Conservation (phyloP, 2,797 vertebrate species). For the Pseudopleuronectes americanus region DNA sequence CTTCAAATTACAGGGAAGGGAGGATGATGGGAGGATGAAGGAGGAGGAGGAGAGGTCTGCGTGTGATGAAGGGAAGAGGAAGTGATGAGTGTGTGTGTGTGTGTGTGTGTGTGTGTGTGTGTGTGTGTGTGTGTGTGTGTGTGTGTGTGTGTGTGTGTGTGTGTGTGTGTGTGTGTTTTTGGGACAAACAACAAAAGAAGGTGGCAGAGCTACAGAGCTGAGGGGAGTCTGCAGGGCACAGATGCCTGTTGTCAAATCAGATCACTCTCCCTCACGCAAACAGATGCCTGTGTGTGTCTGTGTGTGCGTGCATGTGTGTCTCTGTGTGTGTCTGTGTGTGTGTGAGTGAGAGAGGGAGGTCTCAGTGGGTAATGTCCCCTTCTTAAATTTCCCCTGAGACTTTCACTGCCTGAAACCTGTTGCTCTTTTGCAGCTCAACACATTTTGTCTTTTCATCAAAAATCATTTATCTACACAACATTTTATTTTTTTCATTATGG, state of each 20-base stretch:
- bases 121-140: not conserved
- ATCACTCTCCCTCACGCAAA: conserved; percentile 41
- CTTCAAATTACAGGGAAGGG: conserved; percentile 37
- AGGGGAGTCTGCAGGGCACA: conserved; percentile 44
- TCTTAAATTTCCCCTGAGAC: conserved; percentile 25
- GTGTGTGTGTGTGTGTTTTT: conserved; percentile 15
- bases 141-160: not conserved
- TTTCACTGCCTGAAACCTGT: conserved; percentile 38
- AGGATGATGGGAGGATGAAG: conserved; percentile 26
- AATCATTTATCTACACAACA: not conserved
- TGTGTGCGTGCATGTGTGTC: not conserved
- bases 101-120: not conserved
- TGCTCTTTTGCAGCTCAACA: conserved; percentile 6
- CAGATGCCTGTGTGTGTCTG: conserved; percentile 34
- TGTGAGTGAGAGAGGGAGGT: not conserved
- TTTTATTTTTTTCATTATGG: not conserved
- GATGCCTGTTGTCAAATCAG: conserved; percentile 56
- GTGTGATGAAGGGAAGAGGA: conserved; percentile 2
- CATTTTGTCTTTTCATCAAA: not conserved
- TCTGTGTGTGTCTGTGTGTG: too few species aligned
- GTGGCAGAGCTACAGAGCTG: conserved; percentile 43
- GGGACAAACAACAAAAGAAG: conserved; percentile 32
- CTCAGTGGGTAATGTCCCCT: conserved; percentile 13
- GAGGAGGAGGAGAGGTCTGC: conserved; percentile 1
- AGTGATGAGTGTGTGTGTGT: not conserved